Percentiles rank a stretch among this genome's conserved stretches.
Conservation (phyloP, 2,113 vertebrate species). For the Paracanthobrama guichenoti region DNA sequence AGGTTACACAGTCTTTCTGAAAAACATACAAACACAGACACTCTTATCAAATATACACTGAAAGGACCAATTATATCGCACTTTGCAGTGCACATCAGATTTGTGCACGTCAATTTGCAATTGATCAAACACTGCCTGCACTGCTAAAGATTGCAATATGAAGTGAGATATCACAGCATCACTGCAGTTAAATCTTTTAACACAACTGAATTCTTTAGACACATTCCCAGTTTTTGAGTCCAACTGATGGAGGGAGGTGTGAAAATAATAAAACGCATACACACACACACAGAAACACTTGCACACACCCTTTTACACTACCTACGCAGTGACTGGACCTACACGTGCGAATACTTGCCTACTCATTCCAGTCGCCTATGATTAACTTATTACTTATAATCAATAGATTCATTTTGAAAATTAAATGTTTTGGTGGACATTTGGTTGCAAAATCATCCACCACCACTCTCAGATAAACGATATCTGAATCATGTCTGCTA, state of each 20-base stretch:
- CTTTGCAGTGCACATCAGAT: conserved; percentile 21
- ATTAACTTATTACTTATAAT: not conserved
- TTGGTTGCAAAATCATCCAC: not conserved
- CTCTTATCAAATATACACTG: not conserved
- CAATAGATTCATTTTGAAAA: not conserved
- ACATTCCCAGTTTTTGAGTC: conserved; percentile 66
- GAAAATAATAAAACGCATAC: conserved; percentile 11
- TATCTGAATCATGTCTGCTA: conserved; percentile 15
- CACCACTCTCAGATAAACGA: not conserved
- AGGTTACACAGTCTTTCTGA: not conserved
- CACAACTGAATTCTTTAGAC: conserved; percentile 51
- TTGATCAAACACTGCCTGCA: conserved; percentile 66
- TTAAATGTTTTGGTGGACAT: conserved; percentile 14
- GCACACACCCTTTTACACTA: conserved; percentile 49
- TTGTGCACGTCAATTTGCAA: conserved; percentile 44
- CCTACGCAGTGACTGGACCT: conserved; percentile 19
- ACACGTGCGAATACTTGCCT: not conserved
- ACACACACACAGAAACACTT: not conserved
- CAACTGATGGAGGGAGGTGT: conserved; percentile 6
- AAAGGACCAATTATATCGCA: conserved; percentile 66
- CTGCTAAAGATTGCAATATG: conserved; percentile 53
- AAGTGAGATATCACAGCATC: conserved; percentile 40
- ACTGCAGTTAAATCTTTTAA: conserved; percentile 11
- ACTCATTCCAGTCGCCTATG: conserved; percentile 15
- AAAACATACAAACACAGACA: not conserved